Evolutionary conservation across 2,888 invertebrate genomes (phyloP).

Genomic region (Apamea epomidion): DNA sequence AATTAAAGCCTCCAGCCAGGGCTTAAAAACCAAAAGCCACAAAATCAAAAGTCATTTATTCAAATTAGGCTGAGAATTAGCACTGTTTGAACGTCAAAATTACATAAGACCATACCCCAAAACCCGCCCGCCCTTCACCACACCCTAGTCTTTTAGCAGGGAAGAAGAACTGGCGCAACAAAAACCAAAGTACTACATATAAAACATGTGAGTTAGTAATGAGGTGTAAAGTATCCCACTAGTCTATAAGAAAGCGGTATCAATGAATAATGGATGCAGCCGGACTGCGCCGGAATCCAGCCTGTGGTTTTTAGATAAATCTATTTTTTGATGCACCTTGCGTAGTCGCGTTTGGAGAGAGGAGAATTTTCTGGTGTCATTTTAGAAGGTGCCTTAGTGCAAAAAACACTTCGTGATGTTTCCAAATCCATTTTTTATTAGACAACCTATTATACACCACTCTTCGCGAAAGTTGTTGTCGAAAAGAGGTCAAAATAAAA

Average conservation of each 20-base stretch:
- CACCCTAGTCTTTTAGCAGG: neutral
- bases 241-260: constrained; percentile 74
- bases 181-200: neutral
- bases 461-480: neutral
- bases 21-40: neutral
- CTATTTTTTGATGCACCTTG: constrained; percentile 51
- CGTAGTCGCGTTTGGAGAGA: neutral
- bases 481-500: neutral
- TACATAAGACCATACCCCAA: neutral
- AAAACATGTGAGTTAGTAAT: neutral
- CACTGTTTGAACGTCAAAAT: neutral
- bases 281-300: constrained; percentile 67
- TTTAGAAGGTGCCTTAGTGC: neutral
- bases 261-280: constrained; percentile 78
- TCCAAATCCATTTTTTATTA: neutral
- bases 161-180: neutral
- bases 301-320: constrained; percentile 71
- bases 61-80: neutral
- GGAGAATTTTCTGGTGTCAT: neutral
- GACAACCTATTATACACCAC: neutral
- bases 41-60: neutral
- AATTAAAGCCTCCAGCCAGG: neutral
- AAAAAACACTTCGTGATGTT: neutral
- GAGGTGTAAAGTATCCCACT: constrained; percentile 50
- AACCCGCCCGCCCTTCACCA: neutral